Evolutionary conservation across 2,113 vertebrate genomes (phyloP), one percentile per base, ranked within the genome.

Genomic region (Oryzias curvinotus): DNA sequence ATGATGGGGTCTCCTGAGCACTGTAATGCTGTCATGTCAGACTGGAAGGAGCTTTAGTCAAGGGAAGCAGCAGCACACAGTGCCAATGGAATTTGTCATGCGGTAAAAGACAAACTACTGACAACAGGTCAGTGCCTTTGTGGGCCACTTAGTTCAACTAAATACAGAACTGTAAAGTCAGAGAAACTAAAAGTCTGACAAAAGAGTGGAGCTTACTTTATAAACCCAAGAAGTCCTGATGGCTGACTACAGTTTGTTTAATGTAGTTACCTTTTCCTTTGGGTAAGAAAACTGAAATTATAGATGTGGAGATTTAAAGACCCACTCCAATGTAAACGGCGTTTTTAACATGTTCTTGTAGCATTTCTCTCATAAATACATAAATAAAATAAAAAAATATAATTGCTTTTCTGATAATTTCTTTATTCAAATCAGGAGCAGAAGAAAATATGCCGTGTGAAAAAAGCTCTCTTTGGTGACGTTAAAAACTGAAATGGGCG

Each of bases 101-200:
- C n/a, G 62, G 52, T 47, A 47, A 46, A 64, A 43, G 53, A 21
- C 60, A 68, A 68, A 19, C 23, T 62, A 57, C 15, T 52, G 68
- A 14, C 68, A 70, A 28, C 49, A 66, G 67, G 78, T 77, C 76
- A 81, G 41, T 72, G 71, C 72, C 62, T 58, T 70, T 78, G 57
- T 69, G 54, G 73, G 67, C 54, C 76, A 75, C 65, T 57, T 68
- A 64, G 46, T 43, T 75, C 75, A 73, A 53, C 23, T 56, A 64
- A 1, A 28, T 48, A 56, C 23, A 69, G 73, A 26, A n/a, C 48
- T 70, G 47, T 4, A 43, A 44, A 74, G 21, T 62, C 6, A 46
- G 47, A 71, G 25, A 56, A 46, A 48, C 3, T 36, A 16, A 58
- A 61, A 21, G 30, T 62, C 74, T 14, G 14, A 48, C 14, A 65